A percentile compares a stretch with the other conserved stretches of the same genome.
Conservation (phyloP, 2,888 invertebrate species). For the Pterobdella sp. region DNA sequence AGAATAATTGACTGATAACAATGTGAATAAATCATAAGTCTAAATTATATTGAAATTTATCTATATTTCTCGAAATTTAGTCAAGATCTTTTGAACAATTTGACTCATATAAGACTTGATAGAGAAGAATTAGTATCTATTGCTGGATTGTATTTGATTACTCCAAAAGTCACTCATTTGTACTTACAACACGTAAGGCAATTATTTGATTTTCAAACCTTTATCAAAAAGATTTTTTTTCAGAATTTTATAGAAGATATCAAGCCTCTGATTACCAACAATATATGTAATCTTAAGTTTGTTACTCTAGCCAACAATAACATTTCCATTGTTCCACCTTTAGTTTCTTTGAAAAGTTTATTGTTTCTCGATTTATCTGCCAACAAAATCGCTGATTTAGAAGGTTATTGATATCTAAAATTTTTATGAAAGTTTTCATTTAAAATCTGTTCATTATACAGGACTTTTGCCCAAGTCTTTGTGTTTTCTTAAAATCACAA, state of each 20-base stretch:
- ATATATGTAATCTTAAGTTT: constrained; percentile 7
- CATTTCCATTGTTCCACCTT: neutral
- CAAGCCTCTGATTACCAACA: neutral
- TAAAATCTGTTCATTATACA: neutral
- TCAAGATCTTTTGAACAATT: neutral
- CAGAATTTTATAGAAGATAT: constrained; percentile 12
- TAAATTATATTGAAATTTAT: neutral
- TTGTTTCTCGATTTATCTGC: constrained; percentile 20
- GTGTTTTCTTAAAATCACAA: neutral
- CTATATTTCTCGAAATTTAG: neutral
- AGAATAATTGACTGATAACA: neutral
- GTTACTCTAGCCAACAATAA: neutral
- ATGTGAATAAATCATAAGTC: neutral
- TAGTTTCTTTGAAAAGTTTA: neutral
- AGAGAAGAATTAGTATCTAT: constrained; percentile 7
- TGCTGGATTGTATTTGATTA: constrained; percentile 6
- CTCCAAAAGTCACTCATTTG: constrained; percentile 7
- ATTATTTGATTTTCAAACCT: neutral
- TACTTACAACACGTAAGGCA: constrained; percentile 19
- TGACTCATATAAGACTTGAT: constrained; percentile 18
- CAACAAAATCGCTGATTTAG: constrained; percentile 2
- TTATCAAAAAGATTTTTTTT: neutral
- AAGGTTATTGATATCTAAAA: neutral
- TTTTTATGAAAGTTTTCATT: neutral
- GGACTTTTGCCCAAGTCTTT: neutral